phyloP scores from a whole-genome alignment of 1,140 invertebrate genomes.

The Steinernema feltiae region DNA sequence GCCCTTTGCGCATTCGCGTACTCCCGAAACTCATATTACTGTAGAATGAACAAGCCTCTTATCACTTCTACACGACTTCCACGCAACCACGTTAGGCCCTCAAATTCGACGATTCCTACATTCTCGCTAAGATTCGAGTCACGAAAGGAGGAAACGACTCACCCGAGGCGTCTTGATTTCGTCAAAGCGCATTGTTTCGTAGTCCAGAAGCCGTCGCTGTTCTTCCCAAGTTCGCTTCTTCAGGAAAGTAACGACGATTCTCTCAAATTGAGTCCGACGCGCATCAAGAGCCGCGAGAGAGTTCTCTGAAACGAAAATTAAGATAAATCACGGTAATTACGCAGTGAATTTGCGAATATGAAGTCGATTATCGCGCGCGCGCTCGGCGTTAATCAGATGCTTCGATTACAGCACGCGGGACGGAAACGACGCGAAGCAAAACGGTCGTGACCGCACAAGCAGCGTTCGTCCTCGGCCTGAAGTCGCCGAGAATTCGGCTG shows the following conservation, averaged over 20 bases:
- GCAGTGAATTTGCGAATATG: too few species aligned
- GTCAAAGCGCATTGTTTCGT: not conserved
- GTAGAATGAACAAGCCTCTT: too few species aligned
- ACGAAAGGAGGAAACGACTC: not conserved
- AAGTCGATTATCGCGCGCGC: too few species aligned
- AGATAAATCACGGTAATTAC: slow-evolving; percentile 58
- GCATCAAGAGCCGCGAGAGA: not conserved
- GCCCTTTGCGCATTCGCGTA: too few species aligned
- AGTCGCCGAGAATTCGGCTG: too few species aligned
- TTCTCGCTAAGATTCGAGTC: not conserved
- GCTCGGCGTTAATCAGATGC: not conserved
- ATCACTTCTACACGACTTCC: too few species aligned
- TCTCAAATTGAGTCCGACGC: not conserved
- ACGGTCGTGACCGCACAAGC: too few species aligned
- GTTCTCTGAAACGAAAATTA: not conserved
- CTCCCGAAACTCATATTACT: not conserved
- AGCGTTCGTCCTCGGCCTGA: too few species aligned
- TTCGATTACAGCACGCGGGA: not conserved
- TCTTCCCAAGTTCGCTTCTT: not conserved
- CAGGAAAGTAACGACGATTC: not conserved
- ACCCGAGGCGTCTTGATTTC: slow-evolving; percentile 8
- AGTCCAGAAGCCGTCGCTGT: not conserved
- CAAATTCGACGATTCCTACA: not conserved
- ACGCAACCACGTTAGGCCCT: too few species aligned
- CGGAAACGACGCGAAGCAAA: too few species aligned